Evolutionary conservation across 2,797 vertebrate genomes (phyloP).

Genomic region (Eulemur albifrons): DNA sequence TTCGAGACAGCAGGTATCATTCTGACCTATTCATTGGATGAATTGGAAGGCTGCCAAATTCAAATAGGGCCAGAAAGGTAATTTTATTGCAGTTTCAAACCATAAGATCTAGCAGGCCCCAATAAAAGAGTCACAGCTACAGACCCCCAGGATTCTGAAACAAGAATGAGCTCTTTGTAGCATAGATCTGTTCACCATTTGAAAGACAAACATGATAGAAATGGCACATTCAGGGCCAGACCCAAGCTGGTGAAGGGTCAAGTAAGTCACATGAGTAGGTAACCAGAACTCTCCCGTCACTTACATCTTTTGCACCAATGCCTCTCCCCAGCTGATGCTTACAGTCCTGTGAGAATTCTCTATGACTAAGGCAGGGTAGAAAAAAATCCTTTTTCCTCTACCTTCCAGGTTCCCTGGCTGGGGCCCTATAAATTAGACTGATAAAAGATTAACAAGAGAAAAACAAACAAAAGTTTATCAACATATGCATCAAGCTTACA

Average conservation of each 20-base stretch:
- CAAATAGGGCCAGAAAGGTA: neutral
- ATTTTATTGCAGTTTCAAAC: neutral
- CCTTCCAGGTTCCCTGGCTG: neutral
- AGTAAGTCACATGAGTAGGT: rapidly evolving
- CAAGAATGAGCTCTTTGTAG: neutral
- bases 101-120: neutral
- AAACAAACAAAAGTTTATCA: neutral
- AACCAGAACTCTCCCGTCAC: neutral
- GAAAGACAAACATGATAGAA: neutral
- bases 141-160: neutral
- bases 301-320: neutral
- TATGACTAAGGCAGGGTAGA: rapidly evolving
- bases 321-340: neutral
- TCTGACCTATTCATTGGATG: neutral
- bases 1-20: neutral
- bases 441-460: neutral
- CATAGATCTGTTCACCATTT: neutral
- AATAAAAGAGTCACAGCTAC: neutral
- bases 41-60: neutral
- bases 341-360: neutral
- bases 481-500: rapidly evolving
- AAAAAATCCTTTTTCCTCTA: neutral
- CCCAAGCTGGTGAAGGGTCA: neutral
- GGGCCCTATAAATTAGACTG: neutral
- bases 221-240: neutral